Evolutionary conservation across 2,797 vertebrate species (phyloP).

Genomic region (Pantherophis vulpinus): DNA sequence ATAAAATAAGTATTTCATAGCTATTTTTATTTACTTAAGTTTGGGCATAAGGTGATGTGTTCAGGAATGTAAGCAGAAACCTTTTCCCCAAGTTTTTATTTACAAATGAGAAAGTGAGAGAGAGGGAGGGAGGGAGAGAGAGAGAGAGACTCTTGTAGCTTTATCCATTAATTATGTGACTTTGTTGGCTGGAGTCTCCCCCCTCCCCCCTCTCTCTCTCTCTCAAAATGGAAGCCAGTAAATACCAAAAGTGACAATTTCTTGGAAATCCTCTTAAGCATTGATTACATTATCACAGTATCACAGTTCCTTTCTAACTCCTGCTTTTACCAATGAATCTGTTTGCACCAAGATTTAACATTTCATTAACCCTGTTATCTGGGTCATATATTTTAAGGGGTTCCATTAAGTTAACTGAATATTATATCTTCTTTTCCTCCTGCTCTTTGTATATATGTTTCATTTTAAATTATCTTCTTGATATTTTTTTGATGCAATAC

Average conservation of each 20-base stretch:
- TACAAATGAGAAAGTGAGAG: neutral
- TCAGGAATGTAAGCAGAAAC: neutral
- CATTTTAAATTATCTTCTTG: neutral
- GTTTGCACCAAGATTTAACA: neutral
- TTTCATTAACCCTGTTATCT: neutral
- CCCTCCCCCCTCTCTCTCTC: neutral
- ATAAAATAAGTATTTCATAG: neutral
- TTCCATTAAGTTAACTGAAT: neutral
- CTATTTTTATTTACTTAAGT: neutral
- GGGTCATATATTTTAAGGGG: neutral
- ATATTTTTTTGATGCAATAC: neutral
- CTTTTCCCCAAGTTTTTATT: neutral
- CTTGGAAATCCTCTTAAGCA: neutral
- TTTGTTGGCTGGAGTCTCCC: neutral
- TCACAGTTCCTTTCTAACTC: neutral
- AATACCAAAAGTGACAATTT: neutral
- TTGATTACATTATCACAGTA: neutral
- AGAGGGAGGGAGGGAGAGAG: too few relatives aligned
- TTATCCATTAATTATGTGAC: neutral
- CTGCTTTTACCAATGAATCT: neutral
- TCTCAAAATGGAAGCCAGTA: neutral
- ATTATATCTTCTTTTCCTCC: neutral
- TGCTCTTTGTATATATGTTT: neutral
- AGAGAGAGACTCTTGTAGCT: neutral
- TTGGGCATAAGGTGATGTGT: neutral